These are phyloP conservation scores for Caranx ignobilis DNA, from an alignment of 2,113 vertebrate genomes.

Conservation along the genomic window DNA sequence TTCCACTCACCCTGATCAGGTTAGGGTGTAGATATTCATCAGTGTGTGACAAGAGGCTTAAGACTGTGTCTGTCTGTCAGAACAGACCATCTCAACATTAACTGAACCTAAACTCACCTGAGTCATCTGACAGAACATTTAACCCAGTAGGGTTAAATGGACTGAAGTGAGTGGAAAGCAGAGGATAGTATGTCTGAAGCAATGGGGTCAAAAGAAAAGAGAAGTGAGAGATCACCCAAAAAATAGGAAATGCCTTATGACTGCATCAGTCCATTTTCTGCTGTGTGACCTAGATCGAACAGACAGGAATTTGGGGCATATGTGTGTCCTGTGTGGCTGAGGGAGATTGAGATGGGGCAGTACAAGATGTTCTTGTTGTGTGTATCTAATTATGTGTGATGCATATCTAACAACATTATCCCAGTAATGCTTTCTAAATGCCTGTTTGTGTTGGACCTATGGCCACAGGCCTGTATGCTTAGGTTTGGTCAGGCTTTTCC, in stretches of 20 bases:
- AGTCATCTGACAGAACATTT: constrained; percentile 9
- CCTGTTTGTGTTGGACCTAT: constrained; percentile 40
- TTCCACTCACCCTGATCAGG: constrained; percentile 7
- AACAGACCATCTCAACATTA: constrained; percentile 28
- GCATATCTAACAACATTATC: constrained; percentile 48
- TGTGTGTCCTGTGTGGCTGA: constrained; percentile 22
- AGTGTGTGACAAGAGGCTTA: constrained; percentile 19
- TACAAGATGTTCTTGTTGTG: constrained; percentile 43
- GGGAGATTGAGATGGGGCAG: constrained; percentile 18
- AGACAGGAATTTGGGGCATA: constrained; percentile 39
- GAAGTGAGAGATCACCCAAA: constrained; percentile 4
- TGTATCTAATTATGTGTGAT: constrained; percentile 58
- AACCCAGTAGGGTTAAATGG: not conserved
- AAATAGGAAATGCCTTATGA: constrained; percentile 17
- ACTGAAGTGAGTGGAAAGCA: not conserved
- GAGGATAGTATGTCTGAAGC: not conserved
- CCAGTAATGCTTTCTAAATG: constrained; percentile 37
- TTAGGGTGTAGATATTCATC: constrained; percentile 28
- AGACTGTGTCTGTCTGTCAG: constrained; percentile 8
- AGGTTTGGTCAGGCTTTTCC: constrained; percentile 34
- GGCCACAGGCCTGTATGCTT: constrained; percentile 17
- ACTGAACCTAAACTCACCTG: constrained; percentile 17
- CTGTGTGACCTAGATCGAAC: constrained; percentile 40
- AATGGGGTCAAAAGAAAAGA: not conserved
- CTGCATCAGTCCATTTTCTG: constrained; percentile 21